Base-by-base conservation (phyloP, 2,888 invertebrate genomes). In the Lapara coniferarum region DNA sequence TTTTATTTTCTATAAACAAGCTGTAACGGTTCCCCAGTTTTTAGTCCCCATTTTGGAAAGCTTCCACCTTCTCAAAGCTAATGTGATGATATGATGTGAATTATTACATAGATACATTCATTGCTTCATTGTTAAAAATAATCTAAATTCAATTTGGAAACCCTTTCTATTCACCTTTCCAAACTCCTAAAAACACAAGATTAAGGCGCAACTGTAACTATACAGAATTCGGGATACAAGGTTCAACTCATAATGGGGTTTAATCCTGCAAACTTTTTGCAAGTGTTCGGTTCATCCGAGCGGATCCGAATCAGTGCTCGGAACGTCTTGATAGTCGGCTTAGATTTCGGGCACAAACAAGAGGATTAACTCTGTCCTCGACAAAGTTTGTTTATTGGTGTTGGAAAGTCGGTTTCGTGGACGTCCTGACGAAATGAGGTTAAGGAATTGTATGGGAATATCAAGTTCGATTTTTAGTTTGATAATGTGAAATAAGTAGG, bases 11-110 rank as follows among this genome's bases (percentile, higher is more conserved):
- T 46, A 63, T 5, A 16, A 16, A 12, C 46, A 19, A 49, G 63
- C 46, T 59, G 59, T 63, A 63, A 46, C 49, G 10, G 63, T 63
- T 19, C 6, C 63, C 49, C 19, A 63, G 63, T 63, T 63, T 63
- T 6, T 13, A 19, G 30, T 5, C 14, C 30, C 19, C 19, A 2
- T 63, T 49, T 63, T 6, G 46, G 19, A 49, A 46, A 19, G 37
- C 37, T 37, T 25, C 25, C 56, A 19, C 5, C 19, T 56, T 56
- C 10, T 13, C 12, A 56, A 56, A 37, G 37, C 0, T 37, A 37
- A 37, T 6, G 5, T 37, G 37, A 37, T 8, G 37, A 37, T 37
- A 0, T 37, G 5, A 37, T 37, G 37, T 37, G 37, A 37, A 37
- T 37, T 37, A 5, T 37, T 37, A 3, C 37, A 2, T 3, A 37